Conservation (phyloP, 2,113 vertebrate species). For the Paramormyrops kingsleyae region DNA sequence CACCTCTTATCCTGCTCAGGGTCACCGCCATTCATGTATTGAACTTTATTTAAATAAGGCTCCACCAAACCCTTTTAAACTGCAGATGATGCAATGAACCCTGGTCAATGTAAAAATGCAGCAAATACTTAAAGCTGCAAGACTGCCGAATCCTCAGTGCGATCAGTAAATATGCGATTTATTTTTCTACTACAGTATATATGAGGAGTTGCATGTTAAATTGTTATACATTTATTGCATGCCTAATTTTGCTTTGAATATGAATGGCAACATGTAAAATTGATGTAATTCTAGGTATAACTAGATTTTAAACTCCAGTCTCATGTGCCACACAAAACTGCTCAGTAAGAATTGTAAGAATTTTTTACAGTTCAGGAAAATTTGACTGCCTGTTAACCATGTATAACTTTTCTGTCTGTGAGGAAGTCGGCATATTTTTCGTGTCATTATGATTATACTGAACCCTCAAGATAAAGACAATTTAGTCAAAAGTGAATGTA, state of each 20-base stretch:
- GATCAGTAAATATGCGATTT: neutral
- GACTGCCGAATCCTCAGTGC: neutral
- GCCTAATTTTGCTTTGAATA: neutral
- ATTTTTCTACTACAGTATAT: neutral
- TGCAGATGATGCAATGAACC: neutral
- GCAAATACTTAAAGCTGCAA: neutral
- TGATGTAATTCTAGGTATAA: neutral
- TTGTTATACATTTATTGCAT: neutral
- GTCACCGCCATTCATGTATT: neutral
- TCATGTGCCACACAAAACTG: neutral
- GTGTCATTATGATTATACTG: neutral
- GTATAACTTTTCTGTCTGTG: neutral
- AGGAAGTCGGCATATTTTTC: neutral
- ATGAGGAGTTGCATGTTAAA: neutral
- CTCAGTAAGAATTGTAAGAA: neutral
- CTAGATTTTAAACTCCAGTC: neutral
- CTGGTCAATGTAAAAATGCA: neutral
- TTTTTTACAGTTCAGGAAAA: neutral
- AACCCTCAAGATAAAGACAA: neutral
- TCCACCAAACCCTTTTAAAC: neutral
- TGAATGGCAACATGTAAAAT: neutral
- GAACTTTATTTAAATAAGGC: neutral
- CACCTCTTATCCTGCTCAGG: neutral
- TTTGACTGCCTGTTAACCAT: neutral
- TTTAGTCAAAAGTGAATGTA: neutral